These are phyloP conservation scores for Archivesica marissinica DNA, from an alignment of 1,140 invertebrate species.

Conservation along the genomic window DNA sequence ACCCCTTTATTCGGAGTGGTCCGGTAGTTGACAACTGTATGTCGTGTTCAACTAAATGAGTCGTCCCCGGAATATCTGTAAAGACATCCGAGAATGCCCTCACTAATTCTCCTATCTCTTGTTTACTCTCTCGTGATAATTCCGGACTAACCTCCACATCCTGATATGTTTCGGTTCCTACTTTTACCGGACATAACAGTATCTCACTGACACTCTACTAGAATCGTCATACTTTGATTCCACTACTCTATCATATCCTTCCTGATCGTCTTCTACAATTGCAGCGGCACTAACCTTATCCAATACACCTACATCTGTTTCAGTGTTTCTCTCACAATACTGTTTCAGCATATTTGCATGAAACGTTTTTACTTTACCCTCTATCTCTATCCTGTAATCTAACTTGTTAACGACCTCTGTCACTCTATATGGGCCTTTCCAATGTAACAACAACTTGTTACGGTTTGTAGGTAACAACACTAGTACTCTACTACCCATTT, in stretches of 20 bases:
- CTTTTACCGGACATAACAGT: not conserved
- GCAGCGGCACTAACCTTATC: not conserved
- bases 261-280: not conserved
- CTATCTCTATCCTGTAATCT: slow-evolving; percentile 53
- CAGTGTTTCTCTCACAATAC: not conserved
- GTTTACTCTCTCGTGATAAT: not conserved
- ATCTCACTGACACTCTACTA: not conserved
- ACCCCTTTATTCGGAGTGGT: slow-evolving; percentile 43
- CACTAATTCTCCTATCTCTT: not conserved
- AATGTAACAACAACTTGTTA: slow-evolving; percentile 57
- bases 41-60: not conserved
- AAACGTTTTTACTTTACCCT: slow-evolving; percentile 51
- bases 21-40: not conserved
- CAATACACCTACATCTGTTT: not conserved
- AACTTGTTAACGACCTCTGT: not conserved
- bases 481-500: slow-evolving; percentile 43
- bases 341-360: slow-evolving; percentile 64
- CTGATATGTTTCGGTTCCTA: not conserved
- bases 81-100: slow-evolving; percentile 50
- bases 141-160: not conserved
- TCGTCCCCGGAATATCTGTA: slow-evolving; percentile 58
- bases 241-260: not conserved
- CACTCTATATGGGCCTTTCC: slow-evolving; percentile 32
- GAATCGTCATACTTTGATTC: not conserved
- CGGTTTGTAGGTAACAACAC: slow-evolving; percentile 36